A percentile compares a stretch with the other conserved stretches of the same genome.
These are phyloP conservation scores for Labroides dimidiatus DNA, from an alignment of 2,797 vertebrate genomes.

Conservation along the genomic window DNA sequence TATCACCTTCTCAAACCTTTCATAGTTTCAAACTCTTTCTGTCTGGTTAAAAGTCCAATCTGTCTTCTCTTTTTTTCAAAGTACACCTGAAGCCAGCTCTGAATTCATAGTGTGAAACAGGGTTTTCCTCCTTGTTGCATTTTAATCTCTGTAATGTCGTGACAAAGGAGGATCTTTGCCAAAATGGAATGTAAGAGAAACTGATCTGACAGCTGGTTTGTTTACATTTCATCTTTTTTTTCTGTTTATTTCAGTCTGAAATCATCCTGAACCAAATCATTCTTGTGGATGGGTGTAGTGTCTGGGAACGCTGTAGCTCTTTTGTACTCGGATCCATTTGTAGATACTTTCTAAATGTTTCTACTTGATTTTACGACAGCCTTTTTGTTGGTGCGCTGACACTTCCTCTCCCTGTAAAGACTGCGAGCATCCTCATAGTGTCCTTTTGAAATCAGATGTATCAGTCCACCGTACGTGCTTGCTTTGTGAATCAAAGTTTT, in stretches of 20 bases:
- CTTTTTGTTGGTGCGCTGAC: slow-evolving; percentile 91
- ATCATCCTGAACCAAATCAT: slow-evolving; percentile 70
- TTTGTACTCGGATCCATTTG: slow-evolving; percentile 95
- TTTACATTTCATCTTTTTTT: slow-evolving; percentile 50
- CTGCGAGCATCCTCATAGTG: slow-evolving; percentile 90
- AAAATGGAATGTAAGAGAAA: slow-evolving; percentile 63
- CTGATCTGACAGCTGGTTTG: slow-evolving; percentile 51
- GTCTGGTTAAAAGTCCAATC: slow-evolving; percentile 11
- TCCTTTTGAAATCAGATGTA: slow-evolving; percentile 87
- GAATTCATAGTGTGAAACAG: slow-evolving; percentile 32
- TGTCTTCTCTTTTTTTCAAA: slow-evolving; percentile 15
- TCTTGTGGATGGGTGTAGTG: slow-evolving; percentile 71
- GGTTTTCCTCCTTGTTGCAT: slow-evolving; percentile 33
- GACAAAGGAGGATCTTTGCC: slow-evolving; percentile 41
- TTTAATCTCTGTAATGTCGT: slow-evolving; percentile 34
- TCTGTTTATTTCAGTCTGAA: slow-evolving; percentile 46
- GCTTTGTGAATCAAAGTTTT: slow-evolving; percentile 85
- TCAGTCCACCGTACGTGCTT: slow-evolving; percentile 87
- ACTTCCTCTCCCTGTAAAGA: slow-evolving; percentile 86
- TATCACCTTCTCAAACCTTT: slow-evolving; percentile 47
- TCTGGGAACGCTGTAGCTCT: slow-evolving; percentile 81
- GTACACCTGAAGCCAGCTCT: slow-evolving; percentile 33
- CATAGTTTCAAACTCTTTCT: slow-evolving; percentile 16
- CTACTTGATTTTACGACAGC: slow-evolving; percentile 95
- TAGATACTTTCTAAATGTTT: slow-evolving; percentile 98